Conservation (phyloP, 2,113 vertebrate genomes). For the Acanthisitta chloris region DNA sequence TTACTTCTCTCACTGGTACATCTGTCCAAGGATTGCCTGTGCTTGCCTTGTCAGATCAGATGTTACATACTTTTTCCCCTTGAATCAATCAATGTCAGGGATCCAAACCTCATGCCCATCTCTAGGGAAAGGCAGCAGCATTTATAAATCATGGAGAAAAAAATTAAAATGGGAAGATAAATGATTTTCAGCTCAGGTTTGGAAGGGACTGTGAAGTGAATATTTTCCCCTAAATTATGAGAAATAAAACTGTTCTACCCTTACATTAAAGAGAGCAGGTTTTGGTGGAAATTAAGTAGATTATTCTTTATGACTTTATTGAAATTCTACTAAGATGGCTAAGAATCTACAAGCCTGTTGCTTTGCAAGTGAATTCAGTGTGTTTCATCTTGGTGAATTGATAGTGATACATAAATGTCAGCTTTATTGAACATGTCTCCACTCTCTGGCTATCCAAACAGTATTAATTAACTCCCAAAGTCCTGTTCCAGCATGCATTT, state of each 20-base stretch:
- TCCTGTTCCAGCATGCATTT: constrained; percentile 19
- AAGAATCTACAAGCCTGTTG: not conserved
- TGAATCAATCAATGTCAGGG: constrained; percentile 1
- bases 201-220: not conserved
- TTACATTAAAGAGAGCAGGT: not conserved
- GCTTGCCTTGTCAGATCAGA: not conserved
- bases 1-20: not conserved
- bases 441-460: constrained; percentile 41
- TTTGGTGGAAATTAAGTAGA: constrained; percentile 11
- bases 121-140: not conserved
- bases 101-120: not conserved
- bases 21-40: not conserved
- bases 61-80: not conserved
- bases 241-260: not conserved
- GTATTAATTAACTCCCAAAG: constrained; percentile 45
- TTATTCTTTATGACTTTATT: constrained; percentile 18
- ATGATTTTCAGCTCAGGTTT: not conserved
- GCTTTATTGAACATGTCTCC: constrained; percentile 23
- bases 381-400: constrained; percentile 24
- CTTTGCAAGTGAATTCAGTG: not conserved
- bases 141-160: not conserved
- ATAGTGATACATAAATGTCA: constrained; percentile 46
- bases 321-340: constrained; percentile 8
- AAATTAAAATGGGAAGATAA: not conserved
- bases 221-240: not conserved